A percentile compares a stretch with the other conserved stretches of the same genome.
Evolutionary conservation across 2,888 invertebrate species (phyloP).

Genomic region (Lymantria dispar): DNA sequence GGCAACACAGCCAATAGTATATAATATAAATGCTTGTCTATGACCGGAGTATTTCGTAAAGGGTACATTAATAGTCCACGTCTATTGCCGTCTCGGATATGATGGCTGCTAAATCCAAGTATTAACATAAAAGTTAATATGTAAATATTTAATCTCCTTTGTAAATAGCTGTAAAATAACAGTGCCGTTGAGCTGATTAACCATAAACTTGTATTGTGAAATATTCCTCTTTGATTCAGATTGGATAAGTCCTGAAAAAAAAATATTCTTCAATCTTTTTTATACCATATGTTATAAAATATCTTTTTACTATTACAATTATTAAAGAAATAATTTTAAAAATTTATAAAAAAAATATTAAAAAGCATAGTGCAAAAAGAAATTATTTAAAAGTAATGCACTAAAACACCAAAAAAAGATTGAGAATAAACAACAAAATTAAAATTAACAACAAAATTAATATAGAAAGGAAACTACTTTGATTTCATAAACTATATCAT

Average conservation of each 20-base stretch:
- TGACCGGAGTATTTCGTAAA: slow-evolving; percentile 52
- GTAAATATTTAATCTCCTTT: slow-evolving; percentile 49
- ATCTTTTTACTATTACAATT: too few species aligned
- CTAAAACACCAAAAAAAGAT: too few species aligned
- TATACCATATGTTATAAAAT: too few species aligned
- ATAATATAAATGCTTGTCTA: slow-evolving; percentile 52
- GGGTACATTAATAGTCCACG: slow-evolving; percentile 69
- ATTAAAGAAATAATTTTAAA: too few species aligned
- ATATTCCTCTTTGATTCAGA: slow-evolving; percentile 55
- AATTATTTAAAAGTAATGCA: too few species aligned
- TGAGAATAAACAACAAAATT: too few species aligned
- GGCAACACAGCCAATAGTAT: slow-evolving; percentile 48
- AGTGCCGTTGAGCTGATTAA: slow-evolving; percentile 38
- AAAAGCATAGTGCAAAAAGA: too few species aligned
- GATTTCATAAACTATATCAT: too few species aligned
- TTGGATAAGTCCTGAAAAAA: slow-evolving; percentile 58
- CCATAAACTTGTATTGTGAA: slow-evolving; percentile 67
- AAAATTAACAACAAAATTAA: too few species aligned
- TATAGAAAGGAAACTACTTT: too few species aligned
- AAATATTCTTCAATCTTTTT: too few species aligned
- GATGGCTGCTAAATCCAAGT: slow-evolving; percentile 61
- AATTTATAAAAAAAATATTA: too few species aligned
- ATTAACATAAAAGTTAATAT: slow-evolving; percentile 55
- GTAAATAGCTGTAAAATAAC: slow-evolving; percentile 46
- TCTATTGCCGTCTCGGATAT: slow-evolving; percentile 61